A percentile compares a stretch with the other conserved stretches of the same genome.
phyloP scores from a whole-genome alignment of 2,888 invertebrate species.

The Notodonta ziczac region DNA sequence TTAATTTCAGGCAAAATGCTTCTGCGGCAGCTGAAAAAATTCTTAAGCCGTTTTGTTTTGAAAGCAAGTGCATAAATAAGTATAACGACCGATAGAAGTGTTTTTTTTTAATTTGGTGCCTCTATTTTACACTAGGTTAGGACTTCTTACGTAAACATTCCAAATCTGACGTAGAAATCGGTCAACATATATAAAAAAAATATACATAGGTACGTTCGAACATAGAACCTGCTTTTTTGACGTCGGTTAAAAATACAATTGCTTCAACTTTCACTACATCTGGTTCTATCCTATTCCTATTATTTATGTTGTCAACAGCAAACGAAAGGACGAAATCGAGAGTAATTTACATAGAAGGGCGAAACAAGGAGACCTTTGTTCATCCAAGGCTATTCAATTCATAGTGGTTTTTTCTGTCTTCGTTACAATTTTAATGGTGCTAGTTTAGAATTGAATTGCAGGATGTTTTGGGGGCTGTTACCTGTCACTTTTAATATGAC shows the following conservation, averaged over 20 bases:
- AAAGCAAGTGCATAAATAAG: no score
- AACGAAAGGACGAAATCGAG: conserved; percentile 60
- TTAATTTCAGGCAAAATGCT: no score
- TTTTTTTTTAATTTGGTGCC: no score
- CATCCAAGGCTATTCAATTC: conserved; percentile 43
- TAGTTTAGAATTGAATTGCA: conserved; percentile 51
- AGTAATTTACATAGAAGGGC: conserved; percentile 71
- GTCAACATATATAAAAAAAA: no score
- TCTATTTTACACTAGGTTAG: no score
- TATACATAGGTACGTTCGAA: no score
- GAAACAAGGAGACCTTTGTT: conserved; percentile 38
- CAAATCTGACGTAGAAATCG: no score
- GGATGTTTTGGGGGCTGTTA: conserved; percentile 26
- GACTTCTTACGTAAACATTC: no score
- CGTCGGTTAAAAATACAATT: not conserved
- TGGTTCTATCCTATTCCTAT: conserved; percentile 21
- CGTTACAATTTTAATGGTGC: conserved; percentile 39
- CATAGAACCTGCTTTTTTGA: no score
- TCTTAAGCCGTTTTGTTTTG: no score
- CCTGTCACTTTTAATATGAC: conserved; percentile 2
- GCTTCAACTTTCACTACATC: not conserved
- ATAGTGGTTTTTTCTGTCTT: conserved; percentile 39
- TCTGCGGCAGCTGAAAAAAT: no score
- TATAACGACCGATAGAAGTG: no score
- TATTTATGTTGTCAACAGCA: conserved; percentile 59